Evolutionary conservation across 2,797 vertebrate species (phyloP).

Genomic region (Lutra lutra): DNA sequence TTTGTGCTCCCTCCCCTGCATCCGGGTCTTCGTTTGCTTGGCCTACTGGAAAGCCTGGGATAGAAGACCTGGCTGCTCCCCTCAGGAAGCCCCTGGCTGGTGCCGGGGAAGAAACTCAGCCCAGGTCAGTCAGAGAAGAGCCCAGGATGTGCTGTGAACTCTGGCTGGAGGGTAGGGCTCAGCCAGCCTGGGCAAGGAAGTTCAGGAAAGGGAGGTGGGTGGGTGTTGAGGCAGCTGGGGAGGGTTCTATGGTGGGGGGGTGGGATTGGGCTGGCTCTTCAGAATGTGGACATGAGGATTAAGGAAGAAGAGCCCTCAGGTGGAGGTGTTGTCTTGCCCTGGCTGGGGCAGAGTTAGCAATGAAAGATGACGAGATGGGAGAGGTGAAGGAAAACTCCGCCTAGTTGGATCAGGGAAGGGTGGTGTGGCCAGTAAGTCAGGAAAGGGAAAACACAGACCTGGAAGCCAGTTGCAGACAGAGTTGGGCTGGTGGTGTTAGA

Average conservation of each 20-base stretch:
- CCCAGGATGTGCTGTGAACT: neutral
- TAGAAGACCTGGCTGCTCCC: neutral
- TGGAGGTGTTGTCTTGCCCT: neutral
- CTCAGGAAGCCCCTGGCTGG: neutral
- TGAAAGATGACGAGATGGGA: neutral
- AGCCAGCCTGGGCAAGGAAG: neutral
- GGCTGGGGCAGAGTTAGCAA: neutral
- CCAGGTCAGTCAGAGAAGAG: neutral
- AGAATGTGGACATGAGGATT: neutral
- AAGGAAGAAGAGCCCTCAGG: neutral
- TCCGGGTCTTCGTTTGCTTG: neutral
- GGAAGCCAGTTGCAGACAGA: neutral
- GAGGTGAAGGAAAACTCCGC: neutral
- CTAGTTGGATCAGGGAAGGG: neutral
- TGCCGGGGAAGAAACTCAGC: neutral
- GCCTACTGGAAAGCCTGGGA: neutral
- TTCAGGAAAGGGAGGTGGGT: neutral
- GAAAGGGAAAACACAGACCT: neutral
- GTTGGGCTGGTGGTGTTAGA: neutral
- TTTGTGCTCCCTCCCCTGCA: accelerated
- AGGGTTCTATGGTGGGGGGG: neutral
- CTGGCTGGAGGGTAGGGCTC: neutral
- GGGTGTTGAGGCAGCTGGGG: neutral
- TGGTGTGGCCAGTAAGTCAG: neutral
- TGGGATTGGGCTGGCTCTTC: neutral